Evolutionary conservation across 1,140 invertebrate species (phyloP).

Genomic region (Epicauta chinensis): DNA sequence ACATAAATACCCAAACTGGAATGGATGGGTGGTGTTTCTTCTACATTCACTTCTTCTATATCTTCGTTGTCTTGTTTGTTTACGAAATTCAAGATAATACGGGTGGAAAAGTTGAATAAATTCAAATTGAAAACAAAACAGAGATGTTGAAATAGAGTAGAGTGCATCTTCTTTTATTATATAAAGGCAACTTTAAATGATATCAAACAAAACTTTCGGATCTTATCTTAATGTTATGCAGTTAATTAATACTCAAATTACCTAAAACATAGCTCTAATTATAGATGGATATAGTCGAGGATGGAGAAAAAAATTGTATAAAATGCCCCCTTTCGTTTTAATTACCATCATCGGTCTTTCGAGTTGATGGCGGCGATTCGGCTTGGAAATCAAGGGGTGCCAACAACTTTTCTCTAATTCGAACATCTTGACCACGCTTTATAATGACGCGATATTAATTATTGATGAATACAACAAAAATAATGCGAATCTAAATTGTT

Average conservation of each 20-base stretch:
- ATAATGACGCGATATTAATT: neutral
- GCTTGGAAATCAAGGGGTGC: too few relatives aligned
- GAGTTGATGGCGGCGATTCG: too few relatives aligned
- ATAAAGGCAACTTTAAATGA: constrained; percentile 11
- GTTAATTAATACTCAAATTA: constrained; percentile 30
- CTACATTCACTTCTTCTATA: too few relatives aligned
- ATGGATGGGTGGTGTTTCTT: too few relatives aligned
- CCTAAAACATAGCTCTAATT: constrained; percentile 25
- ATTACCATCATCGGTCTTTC: constrained; percentile 18
- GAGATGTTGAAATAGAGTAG: neutral
- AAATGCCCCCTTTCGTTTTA: constrained; percentile 23
- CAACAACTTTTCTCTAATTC: too few relatives aligned
- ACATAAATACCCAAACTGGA: constrained; percentile 18
- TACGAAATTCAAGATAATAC: constrained; percentile 16
- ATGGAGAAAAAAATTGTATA: neutral
- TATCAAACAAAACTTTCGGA: constrained; percentile 20
- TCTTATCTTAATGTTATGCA: constrained; percentile 25
- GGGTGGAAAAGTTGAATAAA: constrained; percentile 20
- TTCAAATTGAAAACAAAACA: constrained; percentile 14
- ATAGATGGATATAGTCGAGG: constrained; percentile 20
- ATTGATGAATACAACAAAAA: too few relatives aligned
- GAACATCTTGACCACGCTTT: neutral
- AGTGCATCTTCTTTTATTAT: constrained; percentile 3
- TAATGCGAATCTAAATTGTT: too few relatives aligned
- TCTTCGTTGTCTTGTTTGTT: constrained; percentile 4